Conservation (phyloP, 2,888 invertebrate species). For the Laothoe populi region DNA sequence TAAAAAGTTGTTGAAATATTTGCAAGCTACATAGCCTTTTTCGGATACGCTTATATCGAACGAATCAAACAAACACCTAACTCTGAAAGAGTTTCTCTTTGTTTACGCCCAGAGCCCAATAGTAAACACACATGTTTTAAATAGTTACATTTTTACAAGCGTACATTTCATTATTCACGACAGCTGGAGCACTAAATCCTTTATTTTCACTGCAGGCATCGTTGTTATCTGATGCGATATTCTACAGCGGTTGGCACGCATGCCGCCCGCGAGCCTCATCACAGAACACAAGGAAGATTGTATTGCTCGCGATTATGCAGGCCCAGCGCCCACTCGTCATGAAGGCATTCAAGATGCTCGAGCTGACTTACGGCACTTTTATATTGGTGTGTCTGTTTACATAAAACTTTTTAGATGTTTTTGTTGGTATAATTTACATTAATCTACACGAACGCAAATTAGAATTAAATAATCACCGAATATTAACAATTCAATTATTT, state of each 20-base stretch:
- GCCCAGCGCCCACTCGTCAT: conserved; percentile 72
- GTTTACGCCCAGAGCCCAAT: not conserved
- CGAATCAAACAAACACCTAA: no score
- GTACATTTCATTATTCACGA: not conserved
- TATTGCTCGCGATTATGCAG: conserved; percentile 62
- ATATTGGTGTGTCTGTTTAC: conserved; percentile 52
- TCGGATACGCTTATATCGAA: no score
- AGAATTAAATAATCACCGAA: not conserved
- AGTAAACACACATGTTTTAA: not conserved
- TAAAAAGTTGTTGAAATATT: no score
- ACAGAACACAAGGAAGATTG: conserved; percentile 54
- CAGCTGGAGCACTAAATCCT: conserved; percentile 15
- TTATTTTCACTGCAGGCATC: conserved; percentile 58
- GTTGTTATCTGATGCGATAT: conserved; percentile 66
- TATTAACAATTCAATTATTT: no score
- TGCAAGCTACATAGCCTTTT: no score
- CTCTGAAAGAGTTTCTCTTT: not conserved
- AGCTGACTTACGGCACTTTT: conserved; percentile 70
- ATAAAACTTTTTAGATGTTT: not conserved
- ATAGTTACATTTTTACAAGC: conserved; percentile 10
- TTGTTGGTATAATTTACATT: no score
- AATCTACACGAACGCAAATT: not conserved
- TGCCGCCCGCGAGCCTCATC: conserved; percentile 45
- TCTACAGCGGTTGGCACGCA: conserved; percentile 74
- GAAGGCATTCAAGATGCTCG: conserved; percentile 77